phyloP scores from a whole-genome alignment of 2,888 invertebrate species.

The Dynastes hyllus region DNA sequence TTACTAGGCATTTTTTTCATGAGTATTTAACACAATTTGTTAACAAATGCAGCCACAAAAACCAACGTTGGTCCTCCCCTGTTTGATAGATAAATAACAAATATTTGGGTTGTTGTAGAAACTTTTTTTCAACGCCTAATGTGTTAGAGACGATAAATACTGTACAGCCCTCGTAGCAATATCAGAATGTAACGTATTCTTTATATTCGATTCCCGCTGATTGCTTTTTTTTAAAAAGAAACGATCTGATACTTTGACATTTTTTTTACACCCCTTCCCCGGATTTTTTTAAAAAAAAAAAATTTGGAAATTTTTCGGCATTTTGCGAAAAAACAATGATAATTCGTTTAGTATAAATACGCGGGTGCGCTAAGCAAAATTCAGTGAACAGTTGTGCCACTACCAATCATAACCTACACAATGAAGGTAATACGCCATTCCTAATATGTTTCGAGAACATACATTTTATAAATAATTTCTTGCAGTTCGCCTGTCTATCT shows the following conservation, averaged over 20 bases:
- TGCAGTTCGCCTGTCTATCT: constrained; percentile 24
- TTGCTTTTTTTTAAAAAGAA: not conserved
- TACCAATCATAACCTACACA: not conserved
- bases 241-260: too few relatives aligned
- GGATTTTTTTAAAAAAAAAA: not conserved
- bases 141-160: too few relatives aligned
- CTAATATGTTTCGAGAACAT: not conserved
- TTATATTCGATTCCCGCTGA: not conserved
- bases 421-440: constrained; percentile 36
- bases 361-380: not conserved
- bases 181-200: not conserved
- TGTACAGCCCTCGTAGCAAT: too few relatives aligned
- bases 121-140: too few relatives aligned
- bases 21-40: too few relatives aligned
- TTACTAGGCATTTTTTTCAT: too few relatives aligned
- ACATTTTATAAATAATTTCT: not conserved
- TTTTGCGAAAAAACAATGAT: constrained; percentile 24
- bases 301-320: constrained; percentile 18
- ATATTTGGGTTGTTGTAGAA: too few relatives aligned
- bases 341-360: constrained; percentile 37
- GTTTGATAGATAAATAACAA: too few relatives aligned
- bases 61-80: too few relatives aligned
- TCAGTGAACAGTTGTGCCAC: constrained; percentile 16
- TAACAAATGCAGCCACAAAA: too few relatives aligned
- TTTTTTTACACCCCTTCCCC: not conserved